These are phyloP conservation scores for Chrysemys picta DNA, from an alignment of 2,113 vertebrate genomes.

Conservation along the genomic window DNA sequence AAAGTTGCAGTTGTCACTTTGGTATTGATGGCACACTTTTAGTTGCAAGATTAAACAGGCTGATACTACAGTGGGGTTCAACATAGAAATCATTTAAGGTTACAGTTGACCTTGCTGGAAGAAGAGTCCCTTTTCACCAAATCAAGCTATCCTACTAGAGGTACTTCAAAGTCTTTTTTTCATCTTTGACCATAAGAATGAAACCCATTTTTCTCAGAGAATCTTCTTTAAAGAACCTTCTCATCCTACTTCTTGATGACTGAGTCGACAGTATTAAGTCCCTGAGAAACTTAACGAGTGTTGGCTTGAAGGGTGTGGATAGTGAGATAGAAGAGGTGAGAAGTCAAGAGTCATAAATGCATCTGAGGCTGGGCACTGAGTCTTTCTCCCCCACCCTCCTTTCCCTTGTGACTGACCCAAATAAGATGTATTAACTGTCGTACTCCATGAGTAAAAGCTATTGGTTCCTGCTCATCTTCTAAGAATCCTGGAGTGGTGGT, in stretches of 20 bases:
- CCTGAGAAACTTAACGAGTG: not conserved
- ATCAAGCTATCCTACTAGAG: not conserved
- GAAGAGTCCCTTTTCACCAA: not conserved
- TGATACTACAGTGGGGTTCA: not conserved
- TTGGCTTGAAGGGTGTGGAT: not conserved
- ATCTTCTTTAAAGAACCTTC: not conserved
- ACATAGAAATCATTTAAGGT: not conserved
- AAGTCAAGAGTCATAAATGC: not conserved
- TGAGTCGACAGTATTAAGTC: not conserved
- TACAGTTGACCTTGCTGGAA: not conserved
- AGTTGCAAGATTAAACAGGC: not conserved
- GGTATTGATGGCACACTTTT: not conserved
- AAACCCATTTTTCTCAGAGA: not conserved
- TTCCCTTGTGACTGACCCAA: not conserved
- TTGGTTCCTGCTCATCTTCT: slow-evolving; percentile 4
- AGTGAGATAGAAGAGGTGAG: not conserved
- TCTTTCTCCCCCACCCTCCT: not conserved
- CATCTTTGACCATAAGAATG: not conserved
- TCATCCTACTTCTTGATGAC: not conserved
- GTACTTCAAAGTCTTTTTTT: not conserved
- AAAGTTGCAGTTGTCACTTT: not conserved
- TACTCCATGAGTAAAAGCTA: not conserved
- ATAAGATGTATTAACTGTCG: not conserved
- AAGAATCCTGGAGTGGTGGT: not conserved
- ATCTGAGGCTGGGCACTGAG: not conserved